Conservation (phyloP, 1,140 invertebrate genomes). For the Meloidogyne hapla region DNA sequence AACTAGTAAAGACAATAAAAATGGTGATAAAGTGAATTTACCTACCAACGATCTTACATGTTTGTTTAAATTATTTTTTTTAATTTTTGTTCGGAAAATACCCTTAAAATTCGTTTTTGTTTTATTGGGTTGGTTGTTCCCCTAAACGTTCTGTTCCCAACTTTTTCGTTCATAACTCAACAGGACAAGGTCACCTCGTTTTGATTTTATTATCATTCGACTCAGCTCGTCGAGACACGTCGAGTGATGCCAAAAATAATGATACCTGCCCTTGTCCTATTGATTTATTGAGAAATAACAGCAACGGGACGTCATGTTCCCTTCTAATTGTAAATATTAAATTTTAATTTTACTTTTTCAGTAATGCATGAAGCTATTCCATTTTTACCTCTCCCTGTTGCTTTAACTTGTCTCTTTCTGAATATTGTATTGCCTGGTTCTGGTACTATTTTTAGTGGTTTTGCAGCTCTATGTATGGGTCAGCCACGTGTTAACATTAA, state of each 20-base stretch:
- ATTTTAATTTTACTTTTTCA: background rate
- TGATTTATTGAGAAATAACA: too few relatives aligned
- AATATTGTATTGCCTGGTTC: slow-evolving; percentile 82
- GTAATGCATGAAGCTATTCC: slow-evolving; percentile 78
- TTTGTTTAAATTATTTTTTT: slow-evolving; percentile 70
- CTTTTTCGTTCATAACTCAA: too few relatives aligned
- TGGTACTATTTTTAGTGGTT: slow-evolving; percentile 80
- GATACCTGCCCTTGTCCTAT: too few relatives aligned
- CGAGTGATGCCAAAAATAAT: too few relatives aligned
- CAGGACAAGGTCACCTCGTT: too few relatives aligned
- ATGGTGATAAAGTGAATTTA: slow-evolving; percentile 59
- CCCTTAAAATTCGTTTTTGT: too few relatives aligned
- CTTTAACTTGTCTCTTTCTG: slow-evolving; percentile 80
- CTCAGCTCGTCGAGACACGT: too few relatives aligned
- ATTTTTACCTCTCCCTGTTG: slow-evolving; percentile 77
- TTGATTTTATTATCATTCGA: too few relatives aligned
- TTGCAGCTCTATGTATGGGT: slow-evolving; percentile 76
- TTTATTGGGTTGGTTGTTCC: too few relatives aligned
- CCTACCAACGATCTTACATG: slow-evolving; percentile 62
- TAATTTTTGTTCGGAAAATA: too few relatives aligned
- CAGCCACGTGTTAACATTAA: slow-evolving; percentile 76
- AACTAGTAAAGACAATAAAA: slow-evolving; percentile 52
- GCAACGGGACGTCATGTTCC: too few relatives aligned
- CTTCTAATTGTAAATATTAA: background rate
- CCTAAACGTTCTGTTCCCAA: too few relatives aligned